Evolutionary conservation across 2,888 invertebrate species (phyloP), one percentile per base, ranked within the genome.

Genomic region (Balanococcus diminutus): DNA sequence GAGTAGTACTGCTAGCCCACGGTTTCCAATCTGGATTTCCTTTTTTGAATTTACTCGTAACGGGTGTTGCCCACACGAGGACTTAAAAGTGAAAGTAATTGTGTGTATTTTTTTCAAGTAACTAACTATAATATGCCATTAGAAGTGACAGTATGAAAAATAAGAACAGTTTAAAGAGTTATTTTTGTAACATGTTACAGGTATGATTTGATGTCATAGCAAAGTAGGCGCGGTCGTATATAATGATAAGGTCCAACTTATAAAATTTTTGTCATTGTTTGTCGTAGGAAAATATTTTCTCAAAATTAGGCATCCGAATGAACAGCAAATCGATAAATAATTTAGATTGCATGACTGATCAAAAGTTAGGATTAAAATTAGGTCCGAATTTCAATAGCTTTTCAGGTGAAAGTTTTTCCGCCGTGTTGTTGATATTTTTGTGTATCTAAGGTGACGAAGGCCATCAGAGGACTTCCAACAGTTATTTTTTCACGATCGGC

Each of bases 381-480:
- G n/a, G 46, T 46, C n/a, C 2, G 2, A 56, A 56, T 56, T 56
- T 56, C 56, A 56, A 56, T 56, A 8, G 19, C 1, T 8, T 11
- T 19, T n/a, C 46, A 46, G 46, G 56, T 56, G 22, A 6, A 56
- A 56, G 56, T 8, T 22, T 56, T 28, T 16, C 67, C n/a, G 28
- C 28, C 25, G 8, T n/a, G n/a, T 79, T 79, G 75, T 79, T 36
- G 32, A 79, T 79, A 9, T 79, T 79, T 79, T 36, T 36, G 75
- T 67, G 67, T 36, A 79, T 36, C 75, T 79, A 79, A 36, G 36
- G 36, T 32, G 32, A 79, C 36, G 75, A 79, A 79, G 75, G 75
- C 28, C 75, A 36, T 79, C 36, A 16, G 16, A 56, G 14, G 31
- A 72, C 28, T 72, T 72, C 16, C 16, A 14, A 31, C 1, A 72